These are phyloP conservation scores for Sapajus apella DNA, from an alignment of 2,113 vertebrate species.

Conservation along the genomic window DNA sequence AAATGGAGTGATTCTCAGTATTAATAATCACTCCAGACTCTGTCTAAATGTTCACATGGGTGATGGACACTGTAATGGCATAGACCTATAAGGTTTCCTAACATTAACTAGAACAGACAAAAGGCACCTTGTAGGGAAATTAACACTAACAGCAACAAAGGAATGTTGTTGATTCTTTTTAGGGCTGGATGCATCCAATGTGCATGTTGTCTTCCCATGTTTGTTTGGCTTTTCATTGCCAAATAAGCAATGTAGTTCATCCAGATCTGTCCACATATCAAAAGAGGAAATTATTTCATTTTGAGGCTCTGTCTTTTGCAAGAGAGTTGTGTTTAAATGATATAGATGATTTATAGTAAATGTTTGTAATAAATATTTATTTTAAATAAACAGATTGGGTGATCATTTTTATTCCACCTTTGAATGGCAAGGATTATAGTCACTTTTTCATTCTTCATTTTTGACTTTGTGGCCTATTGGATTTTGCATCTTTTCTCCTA, in stretches of 20 bases:
- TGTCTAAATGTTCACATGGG: neutral
- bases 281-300: neutral
- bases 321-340: neutral
- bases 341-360: neutral
- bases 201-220: accelerated
- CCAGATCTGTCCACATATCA: neutral
- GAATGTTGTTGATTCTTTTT: neutral
- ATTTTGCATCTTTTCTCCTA: neutral
- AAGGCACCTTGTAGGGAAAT: neutral
- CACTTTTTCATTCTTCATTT: neutral
- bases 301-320: neutral
- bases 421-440: neutral
- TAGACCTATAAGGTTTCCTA: neutral
- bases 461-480: neutral
- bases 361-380: slow-evolving; percentile 33
- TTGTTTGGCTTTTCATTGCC: neutral
- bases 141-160: neutral
- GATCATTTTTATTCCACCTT: neutral
- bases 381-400: neutral
- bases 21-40: neutral
- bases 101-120: neutral
- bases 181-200: neutral
- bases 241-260: neutral
- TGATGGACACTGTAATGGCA: neutral
- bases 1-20: neutral